phyloP scores from a whole-genome alignment of 37 sponge, comb jelly and placozoan species.

The Amphimedon queenslandica region DNA sequence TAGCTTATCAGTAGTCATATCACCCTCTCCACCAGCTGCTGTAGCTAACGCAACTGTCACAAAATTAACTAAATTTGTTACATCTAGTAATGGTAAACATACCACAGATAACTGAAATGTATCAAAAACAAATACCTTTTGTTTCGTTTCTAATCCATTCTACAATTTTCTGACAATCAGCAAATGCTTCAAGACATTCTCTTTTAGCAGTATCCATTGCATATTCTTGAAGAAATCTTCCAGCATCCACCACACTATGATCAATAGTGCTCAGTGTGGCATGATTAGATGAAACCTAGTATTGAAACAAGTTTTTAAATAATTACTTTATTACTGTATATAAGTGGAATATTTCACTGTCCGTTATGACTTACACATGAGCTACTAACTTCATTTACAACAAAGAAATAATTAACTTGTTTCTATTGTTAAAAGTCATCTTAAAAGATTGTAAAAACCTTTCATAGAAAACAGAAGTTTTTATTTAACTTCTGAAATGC shows the following conservation, averaged over 20 bases:
- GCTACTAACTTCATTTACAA: no score
- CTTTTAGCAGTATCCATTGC: background rate
- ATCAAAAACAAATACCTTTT: constrained; percentile 10
- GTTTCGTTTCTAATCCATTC: no score
- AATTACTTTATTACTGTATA: no score
- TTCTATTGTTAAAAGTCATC: no score
- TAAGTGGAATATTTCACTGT: no score
- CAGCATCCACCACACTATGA: constrained; percentile 4
- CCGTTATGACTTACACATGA: no score
- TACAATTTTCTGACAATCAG: constrained; percentile 11
- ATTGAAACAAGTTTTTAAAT: no score
- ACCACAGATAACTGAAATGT: background rate
- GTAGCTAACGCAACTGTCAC: constrained; percentile 7
- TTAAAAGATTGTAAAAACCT: no score
- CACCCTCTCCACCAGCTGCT: constrained; percentile 10
- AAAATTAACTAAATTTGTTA: background rate
- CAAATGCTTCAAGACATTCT: constrained; percentile 16
- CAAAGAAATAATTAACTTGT: no score
- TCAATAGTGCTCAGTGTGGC: constrained; percentile 5
- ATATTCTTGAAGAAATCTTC: constrained; percentile 12
- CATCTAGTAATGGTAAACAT: background rate
- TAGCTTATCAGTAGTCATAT: constrained; percentile 44
- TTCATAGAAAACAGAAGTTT: no score
- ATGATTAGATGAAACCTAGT: no score
- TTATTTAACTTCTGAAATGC: no score